Percentiles rank a stretch among this genome's conserved stretches.
These are phyloP conservation scores for Atta cephalotes DNA, from an alignment of 1,140 invertebrate genomes.

Conservation along the genomic window DNA sequence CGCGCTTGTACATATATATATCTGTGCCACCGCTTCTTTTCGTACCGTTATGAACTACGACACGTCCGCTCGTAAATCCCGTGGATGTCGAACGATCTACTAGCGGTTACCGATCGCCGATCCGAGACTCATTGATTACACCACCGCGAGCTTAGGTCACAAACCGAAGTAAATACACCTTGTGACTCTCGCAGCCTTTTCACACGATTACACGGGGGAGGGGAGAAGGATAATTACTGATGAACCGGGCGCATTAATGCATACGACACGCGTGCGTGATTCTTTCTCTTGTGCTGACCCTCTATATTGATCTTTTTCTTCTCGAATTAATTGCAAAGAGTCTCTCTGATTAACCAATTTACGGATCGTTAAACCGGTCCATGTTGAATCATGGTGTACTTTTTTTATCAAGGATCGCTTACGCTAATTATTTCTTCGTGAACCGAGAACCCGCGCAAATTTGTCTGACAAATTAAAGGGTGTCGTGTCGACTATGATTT, in stretches of 20 bases:
- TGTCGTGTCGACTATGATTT: slow-evolving; percentile 3
- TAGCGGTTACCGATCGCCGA: slow-evolving; percentile 64
- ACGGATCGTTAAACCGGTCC: not conserved
- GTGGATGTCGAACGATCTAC: slow-evolving; percentile 64
- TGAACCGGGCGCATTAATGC: slow-evolving; percentile 39
- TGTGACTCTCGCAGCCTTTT: slow-evolving; percentile 42
- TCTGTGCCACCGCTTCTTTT: slow-evolving; percentile 60
- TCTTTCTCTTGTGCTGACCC: not conserved
- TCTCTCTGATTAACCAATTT: not conserved
- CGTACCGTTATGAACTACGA: slow-evolving; percentile 72
- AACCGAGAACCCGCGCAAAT: not conserved
- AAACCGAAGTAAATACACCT: slow-evolving; percentile 59
- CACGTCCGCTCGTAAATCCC: slow-evolving; percentile 68
- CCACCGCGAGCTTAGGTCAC: slow-evolving; percentile 37
- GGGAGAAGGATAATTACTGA: slow-evolving; percentile 25
- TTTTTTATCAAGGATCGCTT: slow-evolving; percentile 10
- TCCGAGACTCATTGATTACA: slow-evolving; percentile 63
- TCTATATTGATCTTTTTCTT: not conserved
- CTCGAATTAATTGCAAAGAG: slow-evolving; percentile 2
- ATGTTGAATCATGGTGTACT: not conserved
- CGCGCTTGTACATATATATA: too few species aligned
- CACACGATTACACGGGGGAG: slow-evolving; percentile 34
- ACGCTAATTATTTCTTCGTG: slow-evolving; percentile 39
- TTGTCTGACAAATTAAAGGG: slow-evolving; percentile 18
- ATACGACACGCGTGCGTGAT: slow-evolving; percentile 34